Evolutionary conservation across 2,113 vertebrate species (phyloP), one percentile per base, ranked within the genome.

Genomic region (Elachura formosa): DNA sequence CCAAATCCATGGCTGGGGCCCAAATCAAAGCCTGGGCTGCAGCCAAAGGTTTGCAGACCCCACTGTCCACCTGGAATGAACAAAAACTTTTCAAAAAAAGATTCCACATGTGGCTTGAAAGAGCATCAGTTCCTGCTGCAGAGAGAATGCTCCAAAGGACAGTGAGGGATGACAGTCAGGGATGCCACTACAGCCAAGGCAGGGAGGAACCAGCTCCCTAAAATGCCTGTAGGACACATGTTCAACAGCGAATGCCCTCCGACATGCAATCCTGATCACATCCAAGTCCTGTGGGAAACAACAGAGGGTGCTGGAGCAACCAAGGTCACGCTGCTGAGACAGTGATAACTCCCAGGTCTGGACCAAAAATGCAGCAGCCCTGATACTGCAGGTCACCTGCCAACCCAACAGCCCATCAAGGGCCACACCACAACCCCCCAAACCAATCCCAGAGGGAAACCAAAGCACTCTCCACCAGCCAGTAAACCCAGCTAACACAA

Each of bases 61-160:
- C n/a, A 43, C 12, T 1, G 1, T 45, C 41, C 34, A 58, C 43
- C 14, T 5, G 1, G 34, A 78, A 52, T 0, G 0, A 45, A 26
- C 45, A 52, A 92, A 87, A 78, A 28, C 66, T 52, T 49, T 8
- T 45, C 10, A 33, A 67, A 74, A 55, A 59, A 24, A 81, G 34
- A 29, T 23, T 26, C 52, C 11, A 2, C 21, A 12, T 1, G 1
- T 54, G 46, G 19, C 49, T 90, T 61, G 21, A 59, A 79, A 61
- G 34, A 72, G 24, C 63, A 76, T 29, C 72, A 43, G 34, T 10
- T 61, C 1, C 0, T 8, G 5, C 31, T 9, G 7, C 71, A 82
- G 66, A 78, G 24, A 8, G 33, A 81, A 38, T 61, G 84, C 69
- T 89, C 56, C 28, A 29, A n/a, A 72, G 38, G 46, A 73, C 48